A percentile compares a stretch with the other conserved stretches of the same genome.
These are phyloP conservation scores for Labeo catla DNA, from an alignment of 2,113 vertebrate genomes.

Conservation along the genomic window DNA sequence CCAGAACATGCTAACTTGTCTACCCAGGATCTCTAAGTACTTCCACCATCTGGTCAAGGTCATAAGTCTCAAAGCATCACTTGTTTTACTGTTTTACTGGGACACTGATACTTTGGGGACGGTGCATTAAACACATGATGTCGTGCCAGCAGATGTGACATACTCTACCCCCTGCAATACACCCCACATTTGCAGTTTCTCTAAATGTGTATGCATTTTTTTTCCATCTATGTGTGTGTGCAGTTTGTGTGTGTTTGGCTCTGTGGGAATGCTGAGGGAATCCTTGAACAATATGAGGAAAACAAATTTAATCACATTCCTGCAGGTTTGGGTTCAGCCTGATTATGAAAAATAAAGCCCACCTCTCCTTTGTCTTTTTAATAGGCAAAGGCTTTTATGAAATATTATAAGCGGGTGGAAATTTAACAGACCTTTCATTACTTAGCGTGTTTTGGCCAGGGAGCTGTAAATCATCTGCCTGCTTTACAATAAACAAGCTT, in stretches of 20 bases:
- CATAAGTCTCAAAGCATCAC: conserved; percentile 63
- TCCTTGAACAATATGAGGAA: conserved; percentile 61
- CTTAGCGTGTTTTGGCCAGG: neutral
- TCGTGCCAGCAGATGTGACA: conserved; percentile 30
- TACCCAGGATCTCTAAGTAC: conserved; percentile 59
- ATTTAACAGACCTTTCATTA: conserved; percentile 57
- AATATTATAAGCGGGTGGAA: conserved; percentile 62
- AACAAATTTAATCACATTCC: conserved; percentile 69
- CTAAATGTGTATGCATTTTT: neutral
- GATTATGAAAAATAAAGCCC: conserved; percentile 65
- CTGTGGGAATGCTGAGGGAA: conserved; percentile 43
- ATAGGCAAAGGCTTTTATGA: conserved; percentile 63
- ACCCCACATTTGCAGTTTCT: neutral
- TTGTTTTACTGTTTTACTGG: conserved; percentile 56
- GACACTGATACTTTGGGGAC: conserved; percentile 52
- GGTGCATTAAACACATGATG: conserved; percentile 55
- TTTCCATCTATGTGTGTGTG: conserved; percentile 16
- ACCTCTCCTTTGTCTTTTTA: conserved; percentile 60
- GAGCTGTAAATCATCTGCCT: conserved; percentile 30
- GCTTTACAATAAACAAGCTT: conserved; percentile 23
- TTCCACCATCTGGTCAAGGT: conserved; percentile 70
- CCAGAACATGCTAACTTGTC: conserved; percentile 62
- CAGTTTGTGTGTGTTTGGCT: neutral
- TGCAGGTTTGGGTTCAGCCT: conserved; percentile 60
- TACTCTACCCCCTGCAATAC: neutral